Evolutionary conservation across 1,140 invertebrate species (phyloP).

Genomic region (Centruroides vittatus): DNA sequence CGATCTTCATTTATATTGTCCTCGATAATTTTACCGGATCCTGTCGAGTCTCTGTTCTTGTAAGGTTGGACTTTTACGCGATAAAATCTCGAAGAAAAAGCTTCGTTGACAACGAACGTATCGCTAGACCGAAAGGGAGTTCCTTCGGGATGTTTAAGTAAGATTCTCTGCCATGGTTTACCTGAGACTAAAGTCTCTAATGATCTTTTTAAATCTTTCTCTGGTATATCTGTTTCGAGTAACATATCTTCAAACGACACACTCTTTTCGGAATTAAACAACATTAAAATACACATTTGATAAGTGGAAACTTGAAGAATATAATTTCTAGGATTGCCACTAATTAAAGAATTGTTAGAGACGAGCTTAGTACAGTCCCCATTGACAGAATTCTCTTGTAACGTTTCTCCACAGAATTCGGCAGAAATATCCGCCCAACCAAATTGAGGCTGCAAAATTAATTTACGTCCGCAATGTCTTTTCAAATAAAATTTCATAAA

Average conservation of each 20-base stretch:
- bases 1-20: conserved; percentile 95
- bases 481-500: conserved; percentile 93
- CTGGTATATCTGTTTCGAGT: conserved; percentile 95
- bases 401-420: conserved; percentile 58
- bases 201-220: conserved; percentile 83
- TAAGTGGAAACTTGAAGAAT: conserved; percentile 90
- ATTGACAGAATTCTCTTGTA: conserved; percentile 25
- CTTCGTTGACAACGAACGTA: conserved; percentile 90
- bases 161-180: conserved; percentile 84
- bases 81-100: conserved; percentile 92
- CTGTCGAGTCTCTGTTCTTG: conserved; percentile 95
- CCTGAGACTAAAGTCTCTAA: conserved; percentile 94
- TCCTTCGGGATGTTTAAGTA: conserved; percentile 82
- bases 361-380: background rate
- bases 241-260: conserved; percentile 74
- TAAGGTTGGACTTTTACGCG: conserved; percentile 55
- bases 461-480: conserved; percentile 93
- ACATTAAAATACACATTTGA: conserved; percentile 96
- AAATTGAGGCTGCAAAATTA: conserved; percentile 91
- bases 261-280: conserved; percentile 86
- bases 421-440: conserved; percentile 95
- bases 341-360: background rate
- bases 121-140: conserved; percentile 92
- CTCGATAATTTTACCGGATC: conserved; percentile 67
- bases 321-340: conserved; percentile 52